Evolutionary conservation across 37 sponge, comb jelly and placozoan species (phyloP), one percentile per base, ranked within the genome.

Genomic region (Axinella damicornis): DNA sequence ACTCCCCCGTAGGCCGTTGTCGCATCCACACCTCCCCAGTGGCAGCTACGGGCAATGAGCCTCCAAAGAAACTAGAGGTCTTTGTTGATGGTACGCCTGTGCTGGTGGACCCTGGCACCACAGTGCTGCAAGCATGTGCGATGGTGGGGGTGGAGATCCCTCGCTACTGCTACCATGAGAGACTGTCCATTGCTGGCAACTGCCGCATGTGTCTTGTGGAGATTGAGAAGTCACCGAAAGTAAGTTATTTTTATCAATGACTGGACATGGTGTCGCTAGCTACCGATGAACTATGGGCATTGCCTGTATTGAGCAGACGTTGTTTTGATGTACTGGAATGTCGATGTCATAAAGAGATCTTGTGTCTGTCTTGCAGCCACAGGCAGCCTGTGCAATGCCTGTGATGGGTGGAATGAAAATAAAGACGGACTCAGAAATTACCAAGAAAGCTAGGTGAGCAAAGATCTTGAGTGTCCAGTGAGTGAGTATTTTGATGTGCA

Each of bases 131-230:
- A 97, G 99, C 97, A 21, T 98, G 99, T 84, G 97, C 89, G 0
- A 66, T 77, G 74, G 95, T 86, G 1, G 97, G 99, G 0, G 88
- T 96, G 12, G 95, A 98, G 76, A 98, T 98, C 25, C 99, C 99
- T 1, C 80, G 97, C 24, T 98, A 80, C 84, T 98, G 99, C 71
- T 98, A 98, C 79, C 99, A 98, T 63, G 99, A 98, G 11, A 75
- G 99, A 0, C 93, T 98, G 58, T 94, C 95, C 25, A 79, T 98
- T 13, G 99, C 98, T 63, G 98, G 98, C 0, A 98, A 98, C 86
- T 98, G 98, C 63, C 59, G 98, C 5, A 98, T 98, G 98, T 98
- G 98, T 83, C 83, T 98, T 20, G 98, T 96, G 62, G 97, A 98
- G 80, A 90, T 98, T 18, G 99, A 98, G 85, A 94, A 96, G 46